These are phyloP conservation scores for Galbula dea DNA, from an alignment of 2,113 vertebrate genomes.

Conservation along the genomic window DNA sequence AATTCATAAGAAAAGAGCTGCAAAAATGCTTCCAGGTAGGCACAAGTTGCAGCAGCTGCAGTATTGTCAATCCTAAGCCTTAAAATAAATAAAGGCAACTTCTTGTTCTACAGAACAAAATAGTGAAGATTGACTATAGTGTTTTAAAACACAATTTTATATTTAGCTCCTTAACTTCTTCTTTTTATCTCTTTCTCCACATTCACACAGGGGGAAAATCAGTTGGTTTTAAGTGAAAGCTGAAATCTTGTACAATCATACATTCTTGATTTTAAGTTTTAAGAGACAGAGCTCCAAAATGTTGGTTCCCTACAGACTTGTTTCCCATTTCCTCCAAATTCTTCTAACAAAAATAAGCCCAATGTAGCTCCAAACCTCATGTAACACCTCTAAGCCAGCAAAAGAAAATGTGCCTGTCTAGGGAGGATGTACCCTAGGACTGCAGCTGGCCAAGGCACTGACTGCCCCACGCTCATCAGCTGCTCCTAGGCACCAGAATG, in stretches of 20 bases:
- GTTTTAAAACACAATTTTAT: background rate
- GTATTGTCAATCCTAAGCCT: background rate
- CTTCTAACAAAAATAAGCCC: background rate
- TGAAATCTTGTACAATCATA: background rate
- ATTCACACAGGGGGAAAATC: background rate
- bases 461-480: accelerated
- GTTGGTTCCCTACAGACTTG: background rate
- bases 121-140: background rate
- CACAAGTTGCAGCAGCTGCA: background rate
- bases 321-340: no score
- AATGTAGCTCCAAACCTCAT: background rate
- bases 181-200: background rate
- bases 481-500: no score
- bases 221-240: background rate
- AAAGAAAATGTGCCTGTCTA: accelerated
- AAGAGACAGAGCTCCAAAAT: accelerated
- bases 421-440: accelerated
- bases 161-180: background rate
- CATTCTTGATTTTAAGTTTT: background rate
- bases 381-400: background rate
- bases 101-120: background rate
- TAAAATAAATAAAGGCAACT: background rate
- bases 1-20: background rate
- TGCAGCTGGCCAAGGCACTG: accelerated
- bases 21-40: background rate